Percentiles rank a stretch among this genome's conserved stretches.
phyloP scores from a whole-genome alignment of 2,888 invertebrate genomes.

The Rambutsinella grinnellia region DNA sequence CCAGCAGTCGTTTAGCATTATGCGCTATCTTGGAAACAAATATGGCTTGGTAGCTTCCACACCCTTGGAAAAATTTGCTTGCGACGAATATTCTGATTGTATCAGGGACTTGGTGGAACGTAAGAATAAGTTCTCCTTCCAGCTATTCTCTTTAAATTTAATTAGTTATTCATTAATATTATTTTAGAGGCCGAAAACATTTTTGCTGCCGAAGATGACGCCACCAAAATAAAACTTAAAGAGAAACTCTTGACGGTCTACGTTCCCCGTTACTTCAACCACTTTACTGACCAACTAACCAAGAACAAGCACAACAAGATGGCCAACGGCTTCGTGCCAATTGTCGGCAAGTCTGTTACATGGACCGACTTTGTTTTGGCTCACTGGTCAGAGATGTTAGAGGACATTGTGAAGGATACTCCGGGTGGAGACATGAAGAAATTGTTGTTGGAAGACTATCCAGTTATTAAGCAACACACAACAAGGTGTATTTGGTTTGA shows the following conservation, averaged over 20 bases:
- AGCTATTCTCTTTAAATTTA: too few relatives aligned
- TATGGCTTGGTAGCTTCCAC: conserved; percentile 53
- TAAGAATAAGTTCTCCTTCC: too few relatives aligned
- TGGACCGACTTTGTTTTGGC: conserved; percentile 4
- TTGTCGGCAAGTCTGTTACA: not conserved
- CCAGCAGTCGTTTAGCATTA: conserved; percentile 66
- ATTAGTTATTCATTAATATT: too few relatives aligned
- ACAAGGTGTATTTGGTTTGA: not conserved
- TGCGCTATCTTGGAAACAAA: conserved; percentile 65
- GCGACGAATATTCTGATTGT: conserved; percentile 59
- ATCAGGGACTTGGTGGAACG: conserved; percentile 69
- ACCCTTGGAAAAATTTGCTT: conserved; percentile 50
- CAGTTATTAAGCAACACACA: conserved; percentile 2
- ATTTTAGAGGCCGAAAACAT: not conserved
- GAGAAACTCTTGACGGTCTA: too few relatives aligned
- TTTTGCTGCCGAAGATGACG: not conserved
- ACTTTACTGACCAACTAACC: not conserved
- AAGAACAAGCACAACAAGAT: not conserved
- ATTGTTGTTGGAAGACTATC: not conserved
- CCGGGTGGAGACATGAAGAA: too few relatives aligned
- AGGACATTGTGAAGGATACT: not conserved
- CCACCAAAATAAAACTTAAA: too few relatives aligned
- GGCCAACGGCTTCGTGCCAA: not conserved
- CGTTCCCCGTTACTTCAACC: not conserved
- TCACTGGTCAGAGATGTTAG: not conserved